These are phyloP conservation scores for Sisor rabdophorus DNA, from an alignment of 2,113 vertebrate species.

Conservation along the genomic window DNA sequence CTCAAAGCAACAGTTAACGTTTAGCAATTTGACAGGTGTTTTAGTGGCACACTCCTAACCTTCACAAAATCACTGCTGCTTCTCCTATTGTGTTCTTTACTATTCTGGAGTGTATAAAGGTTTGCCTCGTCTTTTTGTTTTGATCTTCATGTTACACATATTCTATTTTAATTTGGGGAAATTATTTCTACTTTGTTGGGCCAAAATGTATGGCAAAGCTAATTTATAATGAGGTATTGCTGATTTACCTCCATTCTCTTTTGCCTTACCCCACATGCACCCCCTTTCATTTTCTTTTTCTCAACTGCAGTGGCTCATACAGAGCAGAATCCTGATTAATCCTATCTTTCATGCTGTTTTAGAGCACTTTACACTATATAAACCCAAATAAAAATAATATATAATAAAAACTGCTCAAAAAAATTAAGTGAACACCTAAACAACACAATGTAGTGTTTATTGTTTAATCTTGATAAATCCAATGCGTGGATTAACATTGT, in stretches of 20 bases:
- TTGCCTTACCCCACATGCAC: background rate
- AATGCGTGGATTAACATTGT: no score
- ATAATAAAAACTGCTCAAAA: no score
- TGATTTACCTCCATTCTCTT: constrained; percentile 21
- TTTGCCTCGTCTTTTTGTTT: constrained; percentile 6
- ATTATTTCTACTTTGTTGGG: constrained; percentile 22
- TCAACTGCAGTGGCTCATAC: constrained; percentile 31
- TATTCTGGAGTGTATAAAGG: background rate
- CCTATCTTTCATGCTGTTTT: constrained; percentile 37
- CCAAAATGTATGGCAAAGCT: constrained; percentile 19
- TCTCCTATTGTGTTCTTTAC: constrained; percentile 6
- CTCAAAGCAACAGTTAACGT: constrained; percentile 28
- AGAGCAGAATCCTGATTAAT: constrained; percentile 45
- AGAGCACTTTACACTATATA: constrained; percentile 18
- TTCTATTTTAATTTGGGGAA: background rate
- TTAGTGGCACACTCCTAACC: constrained; percentile 30
- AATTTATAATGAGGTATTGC: constrained; percentile 38
- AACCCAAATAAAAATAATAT: background rate
- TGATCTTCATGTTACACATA: background rate
- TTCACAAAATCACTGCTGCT: background rate
- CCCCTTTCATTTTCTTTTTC: constrained; percentile 10
- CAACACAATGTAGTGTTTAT: no score
- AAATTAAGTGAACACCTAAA: no score
- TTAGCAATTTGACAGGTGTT: constrained; percentile 31
- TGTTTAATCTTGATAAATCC: no score